Conservation (phyloP, 1,140 invertebrate genomes). For the Vanessa atalanta region DNA sequence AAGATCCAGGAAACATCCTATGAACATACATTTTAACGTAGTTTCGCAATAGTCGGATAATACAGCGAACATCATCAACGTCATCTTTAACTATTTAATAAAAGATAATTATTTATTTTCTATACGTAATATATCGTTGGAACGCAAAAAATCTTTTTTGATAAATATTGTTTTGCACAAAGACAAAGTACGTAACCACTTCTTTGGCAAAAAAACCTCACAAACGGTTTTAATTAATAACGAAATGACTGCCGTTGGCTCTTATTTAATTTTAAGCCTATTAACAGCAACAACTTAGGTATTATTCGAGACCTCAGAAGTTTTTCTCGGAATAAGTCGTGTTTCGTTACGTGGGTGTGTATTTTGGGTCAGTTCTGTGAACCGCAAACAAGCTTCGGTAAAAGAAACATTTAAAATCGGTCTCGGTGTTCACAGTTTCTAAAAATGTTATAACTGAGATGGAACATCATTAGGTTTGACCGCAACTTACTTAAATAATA, state of each 20-base stretch:
- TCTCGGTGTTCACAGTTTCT: slow-evolving; percentile 20
- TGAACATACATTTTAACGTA: no score
- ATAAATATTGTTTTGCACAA: neutral
- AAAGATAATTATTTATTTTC: no score
- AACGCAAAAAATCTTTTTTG: no score
- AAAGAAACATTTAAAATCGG: slow-evolving; percentile 32
- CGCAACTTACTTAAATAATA: no score
- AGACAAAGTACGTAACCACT: neutral
- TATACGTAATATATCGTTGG: no score
- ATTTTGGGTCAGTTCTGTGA: slow-evolving; percentile 37
- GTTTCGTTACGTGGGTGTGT: slow-evolving; percentile 32
- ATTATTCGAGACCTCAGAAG: slow-evolving; percentile 28
- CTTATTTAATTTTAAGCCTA: slow-evolving; percentile 32
- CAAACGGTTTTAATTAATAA: slow-evolving; percentile 20
- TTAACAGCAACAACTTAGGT: slow-evolving; percentile 24
- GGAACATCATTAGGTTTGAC: no score
- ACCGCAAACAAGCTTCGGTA: slow-evolving; percentile 35
- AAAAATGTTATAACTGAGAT: slow-evolving; percentile 8
- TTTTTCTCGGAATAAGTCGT: slow-evolving; percentile 28
- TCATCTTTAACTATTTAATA: no score
- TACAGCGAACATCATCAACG: no score
- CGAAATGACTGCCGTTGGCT: slow-evolving; percentile 10
- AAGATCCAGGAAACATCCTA: no score
- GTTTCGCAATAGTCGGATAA: no score
- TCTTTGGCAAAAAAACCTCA: neutral